Conservation (phyloP, 2,797 vertebrate genomes). For the Phrynocephalus vlangalii region DNA sequence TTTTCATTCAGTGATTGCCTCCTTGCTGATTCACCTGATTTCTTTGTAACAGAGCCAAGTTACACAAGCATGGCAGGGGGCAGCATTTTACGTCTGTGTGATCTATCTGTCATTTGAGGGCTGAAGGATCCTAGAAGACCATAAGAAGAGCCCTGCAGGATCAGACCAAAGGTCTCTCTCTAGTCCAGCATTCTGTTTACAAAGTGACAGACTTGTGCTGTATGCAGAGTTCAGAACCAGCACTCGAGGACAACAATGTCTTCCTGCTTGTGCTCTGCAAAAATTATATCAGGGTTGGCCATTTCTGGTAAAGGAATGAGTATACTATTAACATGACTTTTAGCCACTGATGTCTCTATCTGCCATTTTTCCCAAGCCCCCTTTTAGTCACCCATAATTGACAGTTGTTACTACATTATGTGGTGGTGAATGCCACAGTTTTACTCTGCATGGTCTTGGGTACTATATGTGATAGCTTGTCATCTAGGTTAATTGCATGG, state of each 20-base stretch:
- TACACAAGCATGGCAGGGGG: background rate
- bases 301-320: background rate
- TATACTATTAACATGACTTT: background rate
- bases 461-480: background rate
- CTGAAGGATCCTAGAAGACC: background rate
- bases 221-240: background rate
- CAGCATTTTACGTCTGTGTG: background rate
- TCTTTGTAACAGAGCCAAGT: rapidly evolving
- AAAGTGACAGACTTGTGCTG: too few relatives aligned
- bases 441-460: background rate
- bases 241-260: background rate
- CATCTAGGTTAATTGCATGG: background rate
- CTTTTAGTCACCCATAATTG: background rate
- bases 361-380: background rate
- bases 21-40: background rate
- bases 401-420: background rate
- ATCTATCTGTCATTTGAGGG: background rate
- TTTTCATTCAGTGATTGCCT: background rate
- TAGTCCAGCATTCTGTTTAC: background rate
- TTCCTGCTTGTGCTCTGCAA: background rate
- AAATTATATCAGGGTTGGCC: background rate
- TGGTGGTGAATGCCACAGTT: background rate
- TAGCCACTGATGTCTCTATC: background rate
- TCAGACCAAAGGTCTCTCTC: background rate
- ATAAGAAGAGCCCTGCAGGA: background rate